Evolutionary conservation across 2,888 invertebrate species (phyloP).

Genomic region (Leucophenga montana): DNA sequence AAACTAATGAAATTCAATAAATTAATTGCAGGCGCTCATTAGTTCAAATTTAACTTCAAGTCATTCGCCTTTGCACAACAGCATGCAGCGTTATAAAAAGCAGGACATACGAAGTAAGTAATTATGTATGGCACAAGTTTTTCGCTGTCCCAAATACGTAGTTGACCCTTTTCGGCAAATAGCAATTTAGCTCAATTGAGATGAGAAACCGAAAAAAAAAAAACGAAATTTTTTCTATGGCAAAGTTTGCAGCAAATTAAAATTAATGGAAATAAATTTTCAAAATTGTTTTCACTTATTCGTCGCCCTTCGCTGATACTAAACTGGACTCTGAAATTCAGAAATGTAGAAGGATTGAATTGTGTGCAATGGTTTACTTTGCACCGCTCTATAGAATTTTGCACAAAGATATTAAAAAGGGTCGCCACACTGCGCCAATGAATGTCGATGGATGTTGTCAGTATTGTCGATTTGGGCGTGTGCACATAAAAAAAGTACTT

Average conservation of each 20-base stretch:
- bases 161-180: constrained; percentile 32
- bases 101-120: neutral
- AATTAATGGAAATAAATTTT: constrained; percentile 67
- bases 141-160: neutral
- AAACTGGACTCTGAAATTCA: too few species aligned
- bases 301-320: neutral
- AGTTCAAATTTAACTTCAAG: constrained; percentile 1
- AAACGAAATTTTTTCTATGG: neutral
- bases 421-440: neutral
- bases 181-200: constrained; percentile 21
- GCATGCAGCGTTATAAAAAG: too few species aligned
- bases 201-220: constrained; percentile 23
- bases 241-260: constrained; percentile 62
- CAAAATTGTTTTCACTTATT: constrained; percentile 56
- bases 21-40: constrained; percentile 17
- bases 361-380: too few species aligned
- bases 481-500: neutral
- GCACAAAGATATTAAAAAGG: constrained; percentile 11
- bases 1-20: neutral
- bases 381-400: neutral
- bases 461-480: neutral
- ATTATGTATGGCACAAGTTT: constrained; percentile 5
- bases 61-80: neutral
- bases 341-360: too few species aligned
- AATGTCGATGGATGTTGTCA: neutral